These are phyloP conservation scores for Carcharodon carcharias DNA, from an alignment of 2,797 vertebrate species.

Conservation along the genomic window DNA sequence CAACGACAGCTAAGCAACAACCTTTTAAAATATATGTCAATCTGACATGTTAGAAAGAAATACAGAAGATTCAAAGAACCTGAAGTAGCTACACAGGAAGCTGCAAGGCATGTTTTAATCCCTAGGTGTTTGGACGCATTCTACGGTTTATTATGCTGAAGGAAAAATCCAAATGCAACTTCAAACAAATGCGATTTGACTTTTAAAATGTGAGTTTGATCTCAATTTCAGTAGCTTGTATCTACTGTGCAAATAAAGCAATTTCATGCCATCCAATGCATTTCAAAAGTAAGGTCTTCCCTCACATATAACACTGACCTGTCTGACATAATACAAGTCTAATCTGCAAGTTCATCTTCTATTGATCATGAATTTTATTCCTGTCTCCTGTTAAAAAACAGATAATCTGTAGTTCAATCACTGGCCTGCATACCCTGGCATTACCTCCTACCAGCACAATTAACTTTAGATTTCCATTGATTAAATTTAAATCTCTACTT, in stretches of 20 bases:
- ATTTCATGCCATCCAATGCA: neutral
- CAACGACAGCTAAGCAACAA: neutral
- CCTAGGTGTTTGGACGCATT: neutral
- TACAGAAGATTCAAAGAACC: neutral
- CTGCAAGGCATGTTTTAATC: neutral
- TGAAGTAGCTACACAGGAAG: neutral
- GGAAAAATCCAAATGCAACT: neutral
- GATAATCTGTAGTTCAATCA: neutral
- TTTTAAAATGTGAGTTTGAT: neutral
- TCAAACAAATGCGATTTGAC: neutral
- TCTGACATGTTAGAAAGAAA: conserved; percentile 8
- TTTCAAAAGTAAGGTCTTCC: neutral
- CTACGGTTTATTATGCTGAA: neutral
- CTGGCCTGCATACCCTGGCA: neutral
- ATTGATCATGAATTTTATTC: neutral
- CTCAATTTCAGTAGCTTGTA: neutral
- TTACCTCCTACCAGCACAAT: neutral
- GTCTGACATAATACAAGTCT: neutral
- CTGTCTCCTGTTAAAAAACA: neutral
- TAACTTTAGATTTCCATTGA: neutral
- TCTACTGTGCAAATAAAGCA: neutral
- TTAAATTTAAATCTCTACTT: neutral
- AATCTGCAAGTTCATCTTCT: neutral
- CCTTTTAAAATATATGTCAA: conserved; percentile 6
- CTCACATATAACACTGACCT: neutral